Evolutionary conservation across 2,888 invertebrate species (phyloP).

Genomic region (Nyleta sp.): DNA sequence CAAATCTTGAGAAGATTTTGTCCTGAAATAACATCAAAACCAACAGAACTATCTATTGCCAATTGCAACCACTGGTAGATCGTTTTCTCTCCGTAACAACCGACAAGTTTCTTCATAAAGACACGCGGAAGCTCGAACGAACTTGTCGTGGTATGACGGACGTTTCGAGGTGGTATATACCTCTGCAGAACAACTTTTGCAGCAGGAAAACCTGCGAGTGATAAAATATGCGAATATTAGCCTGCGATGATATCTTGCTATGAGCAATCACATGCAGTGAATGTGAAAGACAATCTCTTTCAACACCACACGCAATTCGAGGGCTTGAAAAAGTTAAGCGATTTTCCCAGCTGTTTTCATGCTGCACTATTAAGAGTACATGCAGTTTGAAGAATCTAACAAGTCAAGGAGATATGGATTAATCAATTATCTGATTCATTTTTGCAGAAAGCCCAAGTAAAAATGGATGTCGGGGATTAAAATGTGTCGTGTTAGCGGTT

Average conservation of each 20-base stretch:
- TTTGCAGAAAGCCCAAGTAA: too few relatives aligned
- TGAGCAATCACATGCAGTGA: conserved; percentile 7
- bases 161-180: conserved; percentile 31
- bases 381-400: too few relatives aligned
- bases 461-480: too few relatives aligned
- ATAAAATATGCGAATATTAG: conserved; percentile 47
- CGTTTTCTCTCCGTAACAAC: background rate
- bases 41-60: background rate
- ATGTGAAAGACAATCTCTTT: conserved; percentile 16
- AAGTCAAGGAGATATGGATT: too few relatives aligned
- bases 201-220: conserved; percentile 29
- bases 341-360: too few relatives aligned
- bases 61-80: too few relatives aligned
- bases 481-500: too few relatives aligned
- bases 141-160: conserved; percentile 31
- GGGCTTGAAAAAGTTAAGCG: background rate
- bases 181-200: conserved; percentile 32
- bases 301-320: conserved; percentile 11
- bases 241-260: conserved; percentile 33
- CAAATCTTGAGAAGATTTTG: too few relatives aligned
- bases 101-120: conserved; percentile 3
- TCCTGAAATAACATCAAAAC: too few relatives aligned
- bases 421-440: too few relatives aligned
- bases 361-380: too few relatives aligned
- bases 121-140: conserved; percentile 27